These are phyloP conservation scores for Myiotriccus ornatus DNA, from an alignment of 2,797 vertebrate species.

Conservation along the genomic window DNA sequence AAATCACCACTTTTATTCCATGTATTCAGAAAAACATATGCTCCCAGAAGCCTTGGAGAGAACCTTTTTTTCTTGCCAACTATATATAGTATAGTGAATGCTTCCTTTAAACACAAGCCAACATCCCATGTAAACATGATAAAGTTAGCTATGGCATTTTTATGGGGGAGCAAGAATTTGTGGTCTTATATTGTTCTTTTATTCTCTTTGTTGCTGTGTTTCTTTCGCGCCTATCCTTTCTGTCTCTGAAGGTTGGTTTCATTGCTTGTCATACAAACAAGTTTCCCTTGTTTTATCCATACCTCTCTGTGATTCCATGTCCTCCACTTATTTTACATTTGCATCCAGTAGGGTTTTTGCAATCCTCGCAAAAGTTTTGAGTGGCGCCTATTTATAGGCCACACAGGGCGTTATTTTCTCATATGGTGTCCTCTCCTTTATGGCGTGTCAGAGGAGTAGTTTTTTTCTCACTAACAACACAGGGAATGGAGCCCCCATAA, in stretches of 20 bases:
- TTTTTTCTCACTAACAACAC: background rate
- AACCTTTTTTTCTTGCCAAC: background rate
- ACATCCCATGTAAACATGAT: conserved; percentile 27
- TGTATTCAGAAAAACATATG: conserved; percentile 53
- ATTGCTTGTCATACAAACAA: background rate
- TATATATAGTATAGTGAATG: background rate
- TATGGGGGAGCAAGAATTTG: conserved; percentile 17
- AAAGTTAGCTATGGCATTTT: conserved; percentile 29
- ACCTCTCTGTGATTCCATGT: background rate
- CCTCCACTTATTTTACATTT: background rate
- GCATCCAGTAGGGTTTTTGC: background rate
- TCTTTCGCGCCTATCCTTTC: background rate
- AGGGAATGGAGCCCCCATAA: background rate
- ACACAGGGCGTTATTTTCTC: background rate
- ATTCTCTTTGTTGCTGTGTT: background rate
- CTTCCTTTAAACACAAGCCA: conserved; percentile 31
- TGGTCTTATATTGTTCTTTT: background rate
- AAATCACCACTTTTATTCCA: conserved; percentile 54
- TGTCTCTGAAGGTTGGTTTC: background rate
- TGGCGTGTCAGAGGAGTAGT: background rate
- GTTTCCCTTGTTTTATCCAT: background rate
- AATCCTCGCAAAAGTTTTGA: background rate
- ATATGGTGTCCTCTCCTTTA: background rate
- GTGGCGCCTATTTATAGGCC: background rate
- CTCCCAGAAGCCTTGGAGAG: conserved; percentile 47